Percentiles rank a stretch among this genome's conserved stretches.
Evolutionary conservation across 1,140 invertebrate genomes (phyloP).

Genomic region (Apocrypta bakeri): DNA sequence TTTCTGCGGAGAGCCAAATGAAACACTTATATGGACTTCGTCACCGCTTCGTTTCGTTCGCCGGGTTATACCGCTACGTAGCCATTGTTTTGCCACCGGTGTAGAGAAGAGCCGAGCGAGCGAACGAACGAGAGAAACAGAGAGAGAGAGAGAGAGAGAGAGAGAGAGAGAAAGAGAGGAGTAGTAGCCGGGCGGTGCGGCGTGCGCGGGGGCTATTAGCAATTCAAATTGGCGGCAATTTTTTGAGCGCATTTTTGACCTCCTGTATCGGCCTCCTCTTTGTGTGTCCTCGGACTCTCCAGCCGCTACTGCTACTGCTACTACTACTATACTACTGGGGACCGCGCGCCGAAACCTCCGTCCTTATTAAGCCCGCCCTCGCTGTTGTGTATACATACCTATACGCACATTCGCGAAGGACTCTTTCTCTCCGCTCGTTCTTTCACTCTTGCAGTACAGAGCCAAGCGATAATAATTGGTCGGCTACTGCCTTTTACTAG

Average conservation of each 20-base stretch:
- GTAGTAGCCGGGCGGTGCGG: conserved; percentile 52
- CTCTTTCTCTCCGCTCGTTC: conserved; percentile 43
- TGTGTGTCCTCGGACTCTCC: conserved; percentile 59
- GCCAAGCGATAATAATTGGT: conserved; percentile 41
- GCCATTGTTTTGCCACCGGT: conserved; percentile 70
- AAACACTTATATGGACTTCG: conserved; percentile 74
- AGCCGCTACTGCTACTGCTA: conserved; percentile 28
- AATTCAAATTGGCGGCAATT: conserved; percentile 76
- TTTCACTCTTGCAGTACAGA: conserved; percentile 40
- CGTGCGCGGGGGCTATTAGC: conserved; percentile 68
- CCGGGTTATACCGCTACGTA: conserved; percentile 70
- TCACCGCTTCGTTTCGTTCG: conserved; percentile 68
- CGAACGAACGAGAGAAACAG: conserved; percentile 36
- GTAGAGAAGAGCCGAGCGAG: background rate
- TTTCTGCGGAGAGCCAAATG: conserved; percentile 70
- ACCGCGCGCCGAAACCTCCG: conserved; percentile 68
- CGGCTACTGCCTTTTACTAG: conserved; percentile 36
- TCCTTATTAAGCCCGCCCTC: conserved; percentile 75
- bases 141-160: conserved; percentile 18
- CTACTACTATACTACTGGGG: conserved; percentile 43
- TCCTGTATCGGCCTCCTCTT: conserved; percentile 73
- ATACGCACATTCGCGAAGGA: conserved; percentile 61
- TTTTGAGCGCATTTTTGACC: conserved; percentile 76
- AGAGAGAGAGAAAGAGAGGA: conserved; percentile 36
- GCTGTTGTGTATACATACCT: conserved; percentile 58